Evolutionary conservation across 2,113 vertebrate genomes (phyloP).

Genomic region (Phalacrocorax aristotelis): DNA sequence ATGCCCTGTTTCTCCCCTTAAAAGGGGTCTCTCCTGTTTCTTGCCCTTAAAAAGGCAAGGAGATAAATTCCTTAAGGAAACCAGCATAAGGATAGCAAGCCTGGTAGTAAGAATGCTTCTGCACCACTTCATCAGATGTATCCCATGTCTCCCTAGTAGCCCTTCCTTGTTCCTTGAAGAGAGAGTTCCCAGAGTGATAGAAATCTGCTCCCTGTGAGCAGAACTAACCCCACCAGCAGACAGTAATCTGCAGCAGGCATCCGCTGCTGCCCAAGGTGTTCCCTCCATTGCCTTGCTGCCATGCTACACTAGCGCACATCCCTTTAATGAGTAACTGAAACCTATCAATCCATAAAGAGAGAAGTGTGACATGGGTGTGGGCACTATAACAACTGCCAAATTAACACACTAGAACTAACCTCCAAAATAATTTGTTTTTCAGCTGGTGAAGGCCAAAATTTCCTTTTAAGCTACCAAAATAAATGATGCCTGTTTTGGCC

Average conservation of each 20-base stretch:
- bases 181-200: not conserved
- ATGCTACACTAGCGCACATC: not conserved
- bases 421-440: not conserved
- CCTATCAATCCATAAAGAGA: not conserved
- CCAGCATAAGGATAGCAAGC: not conserved
- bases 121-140: not conserved
- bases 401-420: not conserved
- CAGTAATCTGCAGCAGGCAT: not conserved
- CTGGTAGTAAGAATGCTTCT: not conserved
- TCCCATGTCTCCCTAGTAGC: not conserved
- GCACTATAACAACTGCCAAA: not conserved
- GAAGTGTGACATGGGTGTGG: fast-evolving
- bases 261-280: not conserved
- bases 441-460: not conserved
- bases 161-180: not conserved
- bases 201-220: not conserved
- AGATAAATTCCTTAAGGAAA: not conserved
- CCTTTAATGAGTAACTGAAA: not conserved
- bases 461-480: not conserved
- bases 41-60: not conserved
- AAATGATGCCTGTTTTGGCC: not conserved
- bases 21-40: not conserved
- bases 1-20: not conserved
- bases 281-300: not conserved
- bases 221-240: not conserved